Base-by-base conservation (phyloP, 2,797 vertebrate genomes). In the Acipenser transmontanus region DNA sequence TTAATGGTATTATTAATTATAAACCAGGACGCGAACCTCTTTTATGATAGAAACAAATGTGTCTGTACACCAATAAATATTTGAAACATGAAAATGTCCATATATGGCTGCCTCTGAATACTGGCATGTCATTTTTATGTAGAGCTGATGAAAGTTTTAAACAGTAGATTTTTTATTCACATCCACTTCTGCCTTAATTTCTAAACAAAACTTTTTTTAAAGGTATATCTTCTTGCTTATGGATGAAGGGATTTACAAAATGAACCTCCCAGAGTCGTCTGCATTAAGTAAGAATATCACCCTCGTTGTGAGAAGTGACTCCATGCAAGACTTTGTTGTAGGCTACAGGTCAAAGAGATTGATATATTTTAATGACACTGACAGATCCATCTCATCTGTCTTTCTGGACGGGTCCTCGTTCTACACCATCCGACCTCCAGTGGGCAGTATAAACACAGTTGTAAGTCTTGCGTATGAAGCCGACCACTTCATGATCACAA, bases 321-420 rank as follows among this genome's bases (percentile, higher is more conserved):
- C n/a, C 1, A 61, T 88, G 65, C 81, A 72, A 66, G 80, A 87
- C 73, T 88, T 91, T 66, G 66, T 8, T 0, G 71, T 92, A 70
- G 82, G 73, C 73, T 83, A 84, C 20, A 76, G 78, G 8, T 85
- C 82, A 11, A 89, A 87, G 75, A 78, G 84, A 72, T 75, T 92
- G 6, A 69, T 90, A 79, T 91, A 87, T 76, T 87, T 88, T 72
- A 80, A 81, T 1, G 71, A 76, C 63, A 79, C 71, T 1, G 20
- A 74, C 8, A 73, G 20, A 6, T 48, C 70, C 12, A 85, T 92
- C 72, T 68, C 81, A 62, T 85, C 89, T 20, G 73, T 72, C 14
- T 87, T 86, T 73, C 73, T 91, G 64, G 88, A 90, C 50, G 87
- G 88, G 47, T 88, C 79, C 0, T 75, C 79, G 49, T 75, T 78